phyloP scores from a whole-genome alignment of 64 coral and sea anemone species.

The Trachythela sp. region DNA sequence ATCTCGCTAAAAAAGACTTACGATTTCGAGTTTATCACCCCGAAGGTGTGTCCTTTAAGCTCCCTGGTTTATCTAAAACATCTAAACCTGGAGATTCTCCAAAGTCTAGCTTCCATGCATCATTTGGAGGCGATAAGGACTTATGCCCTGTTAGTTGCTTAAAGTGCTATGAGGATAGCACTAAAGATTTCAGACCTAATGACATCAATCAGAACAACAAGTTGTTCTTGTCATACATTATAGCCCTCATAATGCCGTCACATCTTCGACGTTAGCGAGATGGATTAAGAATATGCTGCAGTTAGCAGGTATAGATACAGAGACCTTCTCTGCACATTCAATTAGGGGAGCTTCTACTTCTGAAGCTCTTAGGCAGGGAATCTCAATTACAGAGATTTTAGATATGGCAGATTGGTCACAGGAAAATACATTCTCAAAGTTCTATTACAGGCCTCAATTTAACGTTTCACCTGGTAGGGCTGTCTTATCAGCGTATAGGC shows the following conservation, averaged over 20 bases:
- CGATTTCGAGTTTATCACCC: not conserved
- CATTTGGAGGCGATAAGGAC: not conserved
- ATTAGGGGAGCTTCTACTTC: not conserved
- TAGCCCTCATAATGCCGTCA: not conserved
- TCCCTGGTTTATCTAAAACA: not conserved
- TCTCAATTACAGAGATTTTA: not conserved
- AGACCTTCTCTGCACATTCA: not conserved
- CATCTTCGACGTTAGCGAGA: not conserved
- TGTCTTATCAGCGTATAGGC: not conserved
- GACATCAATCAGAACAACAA: not conserved
- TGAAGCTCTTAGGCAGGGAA: not conserved
- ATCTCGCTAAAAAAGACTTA: not conserved
- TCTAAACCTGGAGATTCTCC: not conserved
- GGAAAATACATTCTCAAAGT: not conserved
- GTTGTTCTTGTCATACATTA: slow-evolving; percentile 9
- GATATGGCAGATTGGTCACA: not conserved
- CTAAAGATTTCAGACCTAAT: not conserved
- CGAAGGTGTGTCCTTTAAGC: not conserved
- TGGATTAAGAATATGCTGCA: not conserved
- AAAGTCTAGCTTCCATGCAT: not conserved
- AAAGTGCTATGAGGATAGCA: not conserved
- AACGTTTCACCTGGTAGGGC: not conserved
- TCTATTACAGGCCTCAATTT: not conserved
- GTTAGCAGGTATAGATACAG: not conserved
- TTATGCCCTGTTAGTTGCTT: not conserved